Percentiles rank a stretch among this genome's conserved stretches.
Conservation (phyloP, 2,797 vertebrate genomes). For the Cossypha niveicapilla region DNA sequence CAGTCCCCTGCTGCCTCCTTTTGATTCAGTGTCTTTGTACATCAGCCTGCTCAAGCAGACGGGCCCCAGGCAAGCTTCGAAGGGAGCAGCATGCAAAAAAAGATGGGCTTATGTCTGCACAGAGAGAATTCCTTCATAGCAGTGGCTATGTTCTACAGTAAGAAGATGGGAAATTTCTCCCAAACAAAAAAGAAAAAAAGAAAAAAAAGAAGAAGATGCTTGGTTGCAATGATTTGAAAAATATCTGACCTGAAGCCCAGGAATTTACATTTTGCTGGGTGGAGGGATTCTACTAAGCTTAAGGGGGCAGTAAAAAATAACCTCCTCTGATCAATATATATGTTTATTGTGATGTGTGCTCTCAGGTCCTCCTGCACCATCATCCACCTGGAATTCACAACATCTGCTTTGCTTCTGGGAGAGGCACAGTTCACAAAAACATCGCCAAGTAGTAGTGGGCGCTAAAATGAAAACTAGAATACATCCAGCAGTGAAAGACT, state of each 20-base stretch:
- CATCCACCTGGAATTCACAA: not conserved
- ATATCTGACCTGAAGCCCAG: not conserved
- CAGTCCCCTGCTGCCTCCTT: not conserved
- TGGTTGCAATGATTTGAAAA: not conserved
- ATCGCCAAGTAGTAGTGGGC: not conserved
- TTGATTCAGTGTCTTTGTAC: not conserved
- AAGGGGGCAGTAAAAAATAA: not conserved
- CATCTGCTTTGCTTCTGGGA: not conserved
- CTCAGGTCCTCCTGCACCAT: not conserved
- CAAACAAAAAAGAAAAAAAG: not conserved
- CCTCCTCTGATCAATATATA: not conserved
- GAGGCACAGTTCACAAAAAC: not conserved
- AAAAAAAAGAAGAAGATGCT: not conserved
- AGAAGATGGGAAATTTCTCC: not conserved
- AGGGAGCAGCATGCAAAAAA: not conserved
- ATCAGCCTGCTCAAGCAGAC: not conserved
- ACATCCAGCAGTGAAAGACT: not conserved
- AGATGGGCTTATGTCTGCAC: not conserved
- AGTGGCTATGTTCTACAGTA: not conserved
- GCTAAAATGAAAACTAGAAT: not conserved
- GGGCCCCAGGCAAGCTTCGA: not conserved
- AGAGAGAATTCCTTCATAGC: not conserved
- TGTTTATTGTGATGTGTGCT: fast-evolving
- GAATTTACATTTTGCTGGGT: not conserved
- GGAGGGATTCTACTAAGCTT: not conserved